Evolutionary conservation across 2,797 vertebrate genomes (phyloP).

Genomic region (Falco concolor): DNA sequence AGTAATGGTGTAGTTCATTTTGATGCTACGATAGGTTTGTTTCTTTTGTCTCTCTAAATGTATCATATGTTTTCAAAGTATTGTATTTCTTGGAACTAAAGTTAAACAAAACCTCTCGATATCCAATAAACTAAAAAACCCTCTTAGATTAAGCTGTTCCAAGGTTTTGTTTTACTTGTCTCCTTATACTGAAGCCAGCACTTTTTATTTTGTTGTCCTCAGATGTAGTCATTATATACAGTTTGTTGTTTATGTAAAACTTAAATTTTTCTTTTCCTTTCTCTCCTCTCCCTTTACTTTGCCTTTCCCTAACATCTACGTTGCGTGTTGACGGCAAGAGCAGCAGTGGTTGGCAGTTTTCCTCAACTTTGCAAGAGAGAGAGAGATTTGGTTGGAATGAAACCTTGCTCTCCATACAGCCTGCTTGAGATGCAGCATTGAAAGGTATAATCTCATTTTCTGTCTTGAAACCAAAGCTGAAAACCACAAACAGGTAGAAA

Average conservation of each 20-base stretch:
- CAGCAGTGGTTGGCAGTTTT: conserved; percentile 68
- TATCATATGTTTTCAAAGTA: neutral
- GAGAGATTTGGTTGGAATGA: conserved; percentile 69
- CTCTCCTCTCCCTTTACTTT: conserved; percentile 55
- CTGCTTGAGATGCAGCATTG: conserved; percentile 66
- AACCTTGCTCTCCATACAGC: conserved; percentile 57
- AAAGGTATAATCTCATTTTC: conserved; percentile 70
- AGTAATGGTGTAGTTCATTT: neutral
- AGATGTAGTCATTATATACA: conserved; percentile 28
- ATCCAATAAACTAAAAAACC: conserved; percentile 8
- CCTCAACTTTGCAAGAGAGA: conserved; percentile 36
- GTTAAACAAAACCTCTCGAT: neutral
- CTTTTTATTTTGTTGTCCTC: conserved; percentile 34
- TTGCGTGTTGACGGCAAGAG: conserved; percentile 31
- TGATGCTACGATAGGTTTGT: neutral
- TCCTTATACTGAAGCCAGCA: neutral
- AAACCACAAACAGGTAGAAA: conserved; percentile 54
- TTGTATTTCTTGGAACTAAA: neutral
- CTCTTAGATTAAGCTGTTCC: conserved; percentile 21
- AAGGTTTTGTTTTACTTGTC: conserved; percentile 36
- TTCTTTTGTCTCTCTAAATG: conserved; percentile 35
- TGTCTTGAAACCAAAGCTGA: conserved; percentile 65
- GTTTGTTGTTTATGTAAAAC: conserved; percentile 61
- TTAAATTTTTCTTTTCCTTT: conserved; percentile 48
- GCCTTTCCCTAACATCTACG: conserved; percentile 52